Conservation (phyloP, 2,113 vertebrate species). For the Macrotis lagotis region DNA sequence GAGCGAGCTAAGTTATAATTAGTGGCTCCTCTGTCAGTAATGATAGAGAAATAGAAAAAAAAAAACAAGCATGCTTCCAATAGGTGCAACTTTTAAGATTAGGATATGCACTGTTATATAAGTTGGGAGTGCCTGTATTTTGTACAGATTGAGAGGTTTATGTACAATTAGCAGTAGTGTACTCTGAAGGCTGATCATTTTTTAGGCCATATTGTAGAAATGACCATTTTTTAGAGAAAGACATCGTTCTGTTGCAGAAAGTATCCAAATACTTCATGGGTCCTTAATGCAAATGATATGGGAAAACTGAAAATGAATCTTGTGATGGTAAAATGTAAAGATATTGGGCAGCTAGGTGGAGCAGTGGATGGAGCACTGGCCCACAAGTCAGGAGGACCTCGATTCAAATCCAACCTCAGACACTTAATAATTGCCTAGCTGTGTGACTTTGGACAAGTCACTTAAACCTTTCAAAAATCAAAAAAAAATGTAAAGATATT, state of each 20-base stretch:
- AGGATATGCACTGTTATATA: not conserved
- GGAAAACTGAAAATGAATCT: not conserved
- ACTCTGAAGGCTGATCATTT: not conserved
- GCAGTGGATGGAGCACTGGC: too few relatives aligned
- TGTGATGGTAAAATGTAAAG: not conserved
- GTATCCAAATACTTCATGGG: not conserved
- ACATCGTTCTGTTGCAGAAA: not conserved
- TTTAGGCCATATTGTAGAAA: not conserved
- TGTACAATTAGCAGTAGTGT: not conserved
- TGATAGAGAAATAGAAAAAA: not conserved
- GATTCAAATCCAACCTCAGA: too few relatives aligned
- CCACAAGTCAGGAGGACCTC: too few relatives aligned
- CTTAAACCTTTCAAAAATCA: too few relatives aligned
- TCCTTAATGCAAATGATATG: not conserved
- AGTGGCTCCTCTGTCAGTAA: not conserved
- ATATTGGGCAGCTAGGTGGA: too few relatives aligned
- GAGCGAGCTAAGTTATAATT: not conserved
- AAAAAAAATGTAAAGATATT: not conserved
- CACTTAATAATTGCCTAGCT: too few relatives aligned
- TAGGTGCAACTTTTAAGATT: not conserved
- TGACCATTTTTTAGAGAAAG: not conserved
- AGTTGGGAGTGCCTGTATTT: not conserved
- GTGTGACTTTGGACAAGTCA: too few relatives aligned
- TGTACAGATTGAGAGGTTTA: not conserved
- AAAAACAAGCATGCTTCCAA: not conserved